Conservation (phyloP, 2,113 vertebrate species). For the Upupa epops region DNA sequence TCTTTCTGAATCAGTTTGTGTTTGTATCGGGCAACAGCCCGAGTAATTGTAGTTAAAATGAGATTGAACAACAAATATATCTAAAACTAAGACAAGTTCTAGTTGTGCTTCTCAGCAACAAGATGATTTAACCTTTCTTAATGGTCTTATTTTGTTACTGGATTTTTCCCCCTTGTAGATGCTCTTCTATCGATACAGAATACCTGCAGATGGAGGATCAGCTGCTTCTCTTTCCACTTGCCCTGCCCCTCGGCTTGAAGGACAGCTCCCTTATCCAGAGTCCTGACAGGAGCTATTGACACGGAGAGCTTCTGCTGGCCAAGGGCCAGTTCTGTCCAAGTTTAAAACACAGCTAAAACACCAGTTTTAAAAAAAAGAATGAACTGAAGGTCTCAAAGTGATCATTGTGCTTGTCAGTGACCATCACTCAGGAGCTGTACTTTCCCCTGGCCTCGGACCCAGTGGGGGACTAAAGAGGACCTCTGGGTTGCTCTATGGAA, state of each 20-base stretch:
- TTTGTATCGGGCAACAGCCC: slow-evolving; percentile 38
- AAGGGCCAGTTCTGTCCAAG: not conserved
- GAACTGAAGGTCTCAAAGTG: not conserved
- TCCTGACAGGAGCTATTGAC: not conserved
- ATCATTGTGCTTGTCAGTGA: not conserved
- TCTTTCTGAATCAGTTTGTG: not conserved
- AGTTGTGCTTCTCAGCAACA: not conserved
- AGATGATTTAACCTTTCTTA: not conserved
- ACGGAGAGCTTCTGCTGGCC: not conserved
- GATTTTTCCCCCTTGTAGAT: not conserved
- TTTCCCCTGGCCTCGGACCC: not conserved
- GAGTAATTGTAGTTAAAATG: slow-evolving; percentile 32
- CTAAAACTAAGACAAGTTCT: slow-evolving; percentile 3
- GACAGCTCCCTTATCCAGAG: not conserved
- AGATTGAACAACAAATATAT: not conserved
- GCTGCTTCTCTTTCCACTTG: not conserved
- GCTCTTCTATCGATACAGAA: not conserved
- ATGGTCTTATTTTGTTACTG: not conserved
- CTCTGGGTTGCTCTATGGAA: not conserved
- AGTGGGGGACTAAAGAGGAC: not conserved
- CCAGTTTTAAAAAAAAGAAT: not conserved
- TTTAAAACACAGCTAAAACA: not conserved
- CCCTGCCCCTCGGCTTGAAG: not conserved
- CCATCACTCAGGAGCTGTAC: not conserved
- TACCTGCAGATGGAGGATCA: not conserved